Conservation (phyloP, 2,888 invertebrate genomes). For the Parnassius orleans region DNA sequence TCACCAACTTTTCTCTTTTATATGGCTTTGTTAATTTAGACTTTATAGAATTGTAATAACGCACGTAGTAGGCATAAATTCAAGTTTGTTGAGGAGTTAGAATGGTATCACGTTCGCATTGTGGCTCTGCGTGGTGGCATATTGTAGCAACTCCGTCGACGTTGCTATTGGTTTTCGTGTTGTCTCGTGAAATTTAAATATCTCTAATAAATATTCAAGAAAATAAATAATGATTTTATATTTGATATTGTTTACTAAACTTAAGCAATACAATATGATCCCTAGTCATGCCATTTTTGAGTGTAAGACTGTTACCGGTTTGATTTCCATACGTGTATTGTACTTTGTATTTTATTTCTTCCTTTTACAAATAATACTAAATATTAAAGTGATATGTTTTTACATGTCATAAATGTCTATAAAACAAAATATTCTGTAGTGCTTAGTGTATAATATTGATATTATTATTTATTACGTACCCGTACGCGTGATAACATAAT, state of each 20-base stretch:
- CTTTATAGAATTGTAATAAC: slow-evolving; percentile 41
- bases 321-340: neutral
- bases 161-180: slow-evolving; percentile 33
- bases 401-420: too few relatives aligned
- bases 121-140: slow-evolving; percentile 50
- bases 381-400: too few relatives aligned
- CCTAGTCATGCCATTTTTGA: too few relatives aligned
- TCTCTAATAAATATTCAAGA: slow-evolving; percentile 15
- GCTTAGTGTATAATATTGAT: too few relatives aligned
- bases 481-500: too few relatives aligned
- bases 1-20: slow-evolving; percentile 31
- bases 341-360: neutral
- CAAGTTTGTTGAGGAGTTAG: slow-evolving; percentile 39
- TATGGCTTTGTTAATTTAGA: slow-evolving; percentile 32
- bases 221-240: neutral
- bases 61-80: slow-evolving; percentile 30
- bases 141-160: slow-evolving; percentile 39
- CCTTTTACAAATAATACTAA: too few relatives aligned
- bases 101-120: slow-evolving; percentile 56
- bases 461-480: too few relatives aligned
- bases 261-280: too few relatives aligned
- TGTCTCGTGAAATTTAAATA: slow-evolving; percentile 35
- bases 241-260: too few relatives aligned
- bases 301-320: neutral
- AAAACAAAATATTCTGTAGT: too few relatives aligned